Evolutionary conservation across 2,888 invertebrate genomes (phyloP).

Genomic region (Drosophila mayaguana): DNA sequence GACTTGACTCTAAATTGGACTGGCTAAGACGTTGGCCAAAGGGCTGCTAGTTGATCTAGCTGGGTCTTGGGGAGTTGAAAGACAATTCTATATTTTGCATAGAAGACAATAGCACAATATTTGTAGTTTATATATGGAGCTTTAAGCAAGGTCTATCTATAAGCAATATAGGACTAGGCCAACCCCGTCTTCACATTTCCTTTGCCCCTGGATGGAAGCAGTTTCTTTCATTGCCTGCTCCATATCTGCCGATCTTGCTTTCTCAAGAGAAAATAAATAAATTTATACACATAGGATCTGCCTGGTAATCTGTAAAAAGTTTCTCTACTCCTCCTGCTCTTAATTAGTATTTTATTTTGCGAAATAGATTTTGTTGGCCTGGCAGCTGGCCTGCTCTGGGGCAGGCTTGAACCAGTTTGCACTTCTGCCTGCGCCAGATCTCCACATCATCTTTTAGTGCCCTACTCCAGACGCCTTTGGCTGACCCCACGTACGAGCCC

Average conservation of each 20-base stretch:
- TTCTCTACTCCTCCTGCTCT: conserved; percentile 4
- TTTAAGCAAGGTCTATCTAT: not conserved
- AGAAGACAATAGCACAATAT: too few relatives aligned
- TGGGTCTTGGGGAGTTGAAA: not conserved
- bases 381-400: conserved; percentile 24
- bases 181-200: not conserved
- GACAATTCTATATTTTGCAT: too few relatives aligned
- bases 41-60: not conserved
- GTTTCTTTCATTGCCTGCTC: not conserved
- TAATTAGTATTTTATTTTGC: conserved; percentile 15
- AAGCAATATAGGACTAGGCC: not conserved
- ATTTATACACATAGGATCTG: conserved; percentile 11
- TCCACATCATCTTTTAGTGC: conserved; percentile 47
- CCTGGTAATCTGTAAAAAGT: not conserved
- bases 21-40: not conserved
- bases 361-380: conserved; percentile 15
- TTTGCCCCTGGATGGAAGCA: not conserved
- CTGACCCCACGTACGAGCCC: conserved; percentile 74
- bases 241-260: not conserved
- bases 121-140: too few relatives aligned
- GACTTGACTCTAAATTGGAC: not conserved
- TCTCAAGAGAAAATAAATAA: not conserved
- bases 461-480: conserved; percentile 59
- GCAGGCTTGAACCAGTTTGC: conserved; percentile 42
- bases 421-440: conserved; percentile 33